phyloP scores from a whole-genome alignment of 2,113 vertebrate species.

The Bombycilla garrulus region DNA sequence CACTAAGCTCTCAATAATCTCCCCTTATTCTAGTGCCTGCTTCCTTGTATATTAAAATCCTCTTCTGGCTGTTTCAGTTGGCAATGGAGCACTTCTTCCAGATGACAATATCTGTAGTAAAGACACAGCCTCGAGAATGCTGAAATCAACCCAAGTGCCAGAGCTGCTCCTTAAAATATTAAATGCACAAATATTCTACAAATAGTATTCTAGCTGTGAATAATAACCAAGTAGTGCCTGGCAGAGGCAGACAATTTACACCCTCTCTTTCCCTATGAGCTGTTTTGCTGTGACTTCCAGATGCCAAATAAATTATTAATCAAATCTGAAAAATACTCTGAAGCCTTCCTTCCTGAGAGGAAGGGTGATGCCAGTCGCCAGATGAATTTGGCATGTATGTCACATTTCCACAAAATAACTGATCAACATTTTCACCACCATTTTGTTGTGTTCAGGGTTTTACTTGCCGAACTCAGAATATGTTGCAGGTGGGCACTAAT shows the following conservation, averaged over 20 bases:
- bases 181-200: constrained; percentile 58
- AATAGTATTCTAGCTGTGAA: constrained; percentile 21
- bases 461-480: neutral
- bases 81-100: neutral
- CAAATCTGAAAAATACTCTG: neutral
- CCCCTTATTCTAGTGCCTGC: neutral
- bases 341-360: neutral
- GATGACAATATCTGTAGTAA: neutral
- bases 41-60: neutral
- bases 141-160: constrained; percentile 13
- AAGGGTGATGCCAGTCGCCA: neutral
- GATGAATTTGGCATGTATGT: neutral
- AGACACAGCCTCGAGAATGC: neutral
- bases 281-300: constrained; percentile 25
- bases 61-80: neutral
- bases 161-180: constrained; percentile 37
- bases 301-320: constrained; percentile 59
- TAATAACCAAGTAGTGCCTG: neutral
- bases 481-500: neutral
- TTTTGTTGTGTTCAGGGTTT: neutral
- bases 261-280: constrained; percentile 15
- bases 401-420: neutral
- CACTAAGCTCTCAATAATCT: neutral
- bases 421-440: neutral
- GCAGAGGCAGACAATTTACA: constrained; percentile 20